Conservation (phyloP, 2,113 vertebrate species). For the Strix aluco region DNA sequence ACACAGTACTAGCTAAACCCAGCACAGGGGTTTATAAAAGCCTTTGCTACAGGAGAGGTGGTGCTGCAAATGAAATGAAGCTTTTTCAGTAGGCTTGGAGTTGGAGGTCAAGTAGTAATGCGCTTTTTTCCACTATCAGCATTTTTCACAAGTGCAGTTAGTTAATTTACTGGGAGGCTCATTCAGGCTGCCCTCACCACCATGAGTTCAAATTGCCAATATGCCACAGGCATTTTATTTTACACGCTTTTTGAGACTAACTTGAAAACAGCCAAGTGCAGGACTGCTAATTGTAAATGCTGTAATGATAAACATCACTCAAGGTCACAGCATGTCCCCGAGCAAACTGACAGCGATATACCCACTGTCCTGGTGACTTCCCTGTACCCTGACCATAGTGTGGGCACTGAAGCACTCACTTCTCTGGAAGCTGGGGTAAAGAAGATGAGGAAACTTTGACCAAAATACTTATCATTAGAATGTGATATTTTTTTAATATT, state of each 20-base stretch:
- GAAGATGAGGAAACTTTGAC: background rate
- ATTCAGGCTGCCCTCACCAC: background rate
- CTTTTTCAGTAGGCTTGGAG: background rate
- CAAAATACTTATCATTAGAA: background rate
- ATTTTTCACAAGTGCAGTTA: constrained; percentile 7
- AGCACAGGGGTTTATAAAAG: background rate
- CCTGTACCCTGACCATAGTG: background rate
- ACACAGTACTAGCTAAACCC: background rate
- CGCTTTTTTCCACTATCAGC: background rate
- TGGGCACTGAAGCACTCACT: background rate
- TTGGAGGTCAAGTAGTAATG: constrained; percentile 7
- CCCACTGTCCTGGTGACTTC: background rate
- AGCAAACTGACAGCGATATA: background rate
- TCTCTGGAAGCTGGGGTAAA: background rate
- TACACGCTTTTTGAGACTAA: background rate
- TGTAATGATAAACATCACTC: background rate
- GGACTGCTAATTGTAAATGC: background rate
- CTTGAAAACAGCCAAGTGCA: background rate
- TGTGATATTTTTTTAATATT: background rate
- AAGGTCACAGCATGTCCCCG: background rate
- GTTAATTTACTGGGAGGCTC: background rate
- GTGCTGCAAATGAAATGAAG: background rate
- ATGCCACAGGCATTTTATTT: background rate
- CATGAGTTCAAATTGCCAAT: background rate
- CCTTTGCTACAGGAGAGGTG: background rate